phyloP scores from a whole-genome alignment of 2,888 invertebrate genomes.

The Hirtodrosophila confusa region DNA sequence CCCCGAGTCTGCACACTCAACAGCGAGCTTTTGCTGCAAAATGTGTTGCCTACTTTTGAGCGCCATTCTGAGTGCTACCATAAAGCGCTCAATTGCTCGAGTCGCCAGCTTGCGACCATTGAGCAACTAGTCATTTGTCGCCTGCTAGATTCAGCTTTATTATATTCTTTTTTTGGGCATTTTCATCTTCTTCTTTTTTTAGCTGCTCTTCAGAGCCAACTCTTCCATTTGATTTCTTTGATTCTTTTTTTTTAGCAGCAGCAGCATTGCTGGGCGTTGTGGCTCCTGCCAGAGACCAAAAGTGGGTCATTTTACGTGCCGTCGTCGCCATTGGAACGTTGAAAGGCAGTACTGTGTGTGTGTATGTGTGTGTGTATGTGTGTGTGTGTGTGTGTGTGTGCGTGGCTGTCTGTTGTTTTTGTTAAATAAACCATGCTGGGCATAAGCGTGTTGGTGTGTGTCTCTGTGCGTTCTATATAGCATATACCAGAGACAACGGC shows the following conservation, averaged over 20 bases:
- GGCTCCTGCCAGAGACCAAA: slow-evolving; percentile 61
- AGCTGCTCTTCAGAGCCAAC: slow-evolving; percentile 50
- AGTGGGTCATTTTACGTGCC: slow-evolving; percentile 73
- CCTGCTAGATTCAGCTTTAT: slow-evolving; percentile 1
- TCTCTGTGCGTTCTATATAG: not conserved
- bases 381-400: slow-evolving; percentile 23
- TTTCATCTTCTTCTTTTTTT: slow-evolving; percentile 14
- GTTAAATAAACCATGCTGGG: slow-evolving; percentile 73
- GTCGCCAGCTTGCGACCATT: slow-evolving; percentile 6
- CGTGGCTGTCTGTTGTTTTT: slow-evolving; percentile 69
- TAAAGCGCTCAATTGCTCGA: slow-evolving; percentile 18
- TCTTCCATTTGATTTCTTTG: slow-evolving; percentile 79
- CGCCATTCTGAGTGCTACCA: slow-evolving; percentile 4
- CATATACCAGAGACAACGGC: slow-evolving; percentile 3
- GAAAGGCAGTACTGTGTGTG: slow-evolving; percentile 37
- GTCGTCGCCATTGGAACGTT: slow-evolving; percentile 43
- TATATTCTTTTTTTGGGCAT: slow-evolving; percentile 2
- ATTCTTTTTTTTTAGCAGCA: slow-evolving; percentile 47
- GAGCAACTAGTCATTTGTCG: slow-evolving; percentile 35
- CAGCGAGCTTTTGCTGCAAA: slow-evolving; percentile 45
- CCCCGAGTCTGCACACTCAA: slow-evolving; percentile 19
- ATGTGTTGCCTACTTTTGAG: slow-evolving; percentile 25
- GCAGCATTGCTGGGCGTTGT: slow-evolving; percentile 15
- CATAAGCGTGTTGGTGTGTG: slow-evolving; percentile 28
- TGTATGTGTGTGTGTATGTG: slow-evolving; percentile 21